phyloP scores from a whole-genome alignment of 2,888 invertebrate genomes.

The Tortricodes alternella region DNA sequence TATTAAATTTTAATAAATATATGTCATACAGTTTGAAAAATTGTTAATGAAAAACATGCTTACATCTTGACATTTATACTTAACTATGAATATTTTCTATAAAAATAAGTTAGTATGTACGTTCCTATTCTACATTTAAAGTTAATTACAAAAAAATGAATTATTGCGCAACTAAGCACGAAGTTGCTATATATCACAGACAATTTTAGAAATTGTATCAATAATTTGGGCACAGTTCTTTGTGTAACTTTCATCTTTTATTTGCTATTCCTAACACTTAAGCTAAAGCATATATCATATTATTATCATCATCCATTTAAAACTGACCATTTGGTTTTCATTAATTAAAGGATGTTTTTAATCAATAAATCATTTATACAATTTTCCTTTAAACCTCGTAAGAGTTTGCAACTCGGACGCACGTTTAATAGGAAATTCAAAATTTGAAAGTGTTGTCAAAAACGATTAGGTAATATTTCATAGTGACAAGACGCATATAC shows the following conservation, averaged over 20 bases:
- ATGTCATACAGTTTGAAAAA: constrained; percentile 1
- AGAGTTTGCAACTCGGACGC: no score
- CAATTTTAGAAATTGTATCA: constrained; percentile 45
- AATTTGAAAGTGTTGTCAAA: no score
- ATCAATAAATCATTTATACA: no score
- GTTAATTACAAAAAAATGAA: constrained; percentile 34
- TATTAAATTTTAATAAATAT: constrained; percentile 4
- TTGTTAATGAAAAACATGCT: background rate
- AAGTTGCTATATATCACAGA: constrained; percentile 72
- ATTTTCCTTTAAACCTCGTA: no score
- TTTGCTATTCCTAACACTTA: background rate
- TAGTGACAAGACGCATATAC: no score
- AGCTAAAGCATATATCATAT: background rate
- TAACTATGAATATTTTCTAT: constrained; percentile 23
- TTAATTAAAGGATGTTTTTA: background rate
- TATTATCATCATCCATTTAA: background rate
- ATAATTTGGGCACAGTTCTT: constrained; percentile 26
- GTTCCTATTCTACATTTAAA: constrained; percentile 23
- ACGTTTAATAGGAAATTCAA: no score
- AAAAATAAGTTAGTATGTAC: constrained; percentile 50
- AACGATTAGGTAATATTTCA: no score
- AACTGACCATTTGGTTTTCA: background rate
- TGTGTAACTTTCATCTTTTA: constrained; percentile 19
- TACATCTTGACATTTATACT: background rate
- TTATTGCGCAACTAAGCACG: constrained; percentile 50